Conservation (phyloP, 2,797 vertebrate genomes). For the Pantherophis vulpinus region DNA sequence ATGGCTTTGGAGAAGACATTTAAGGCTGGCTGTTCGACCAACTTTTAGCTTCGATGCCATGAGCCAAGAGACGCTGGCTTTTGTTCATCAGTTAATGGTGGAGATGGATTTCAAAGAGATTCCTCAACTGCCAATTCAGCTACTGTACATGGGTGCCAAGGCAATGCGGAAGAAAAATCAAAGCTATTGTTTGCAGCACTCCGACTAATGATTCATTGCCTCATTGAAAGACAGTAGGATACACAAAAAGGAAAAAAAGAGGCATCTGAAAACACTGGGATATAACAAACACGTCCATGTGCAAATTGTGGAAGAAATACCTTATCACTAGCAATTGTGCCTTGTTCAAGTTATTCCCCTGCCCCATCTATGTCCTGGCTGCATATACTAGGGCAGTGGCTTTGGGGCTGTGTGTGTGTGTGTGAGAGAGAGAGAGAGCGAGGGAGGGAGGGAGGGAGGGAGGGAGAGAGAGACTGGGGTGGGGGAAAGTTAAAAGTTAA, state of each 20-base stretch:
- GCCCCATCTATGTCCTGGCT: neutral
- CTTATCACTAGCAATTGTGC: neutral
- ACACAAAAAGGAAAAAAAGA: constrained; percentile 18
- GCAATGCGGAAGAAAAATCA: constrained; percentile 14
- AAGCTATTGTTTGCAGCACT: constrained; percentile 1
- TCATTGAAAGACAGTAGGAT: neutral
- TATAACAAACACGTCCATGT: neutral
- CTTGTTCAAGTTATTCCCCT: neutral
- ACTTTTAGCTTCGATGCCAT: constrained; percentile 6
- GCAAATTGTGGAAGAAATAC: neutral
- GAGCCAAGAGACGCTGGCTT: neutral
- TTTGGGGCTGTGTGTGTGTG: neutral
- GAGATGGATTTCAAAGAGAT: constrained; percentile 24
- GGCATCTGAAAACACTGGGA: neutral
- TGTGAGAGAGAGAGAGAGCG: neutral
- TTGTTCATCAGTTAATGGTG: constrained; percentile 7
- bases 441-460: rapidly evolving
- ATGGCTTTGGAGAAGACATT: constrained; percentile 10
- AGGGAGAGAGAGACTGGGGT: neutral
- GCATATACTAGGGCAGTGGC: neutral
- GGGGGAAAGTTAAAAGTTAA: neutral
- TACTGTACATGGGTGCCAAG: neutral
- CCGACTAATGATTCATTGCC: constrained; percentile 14
- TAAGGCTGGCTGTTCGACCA: neutral
- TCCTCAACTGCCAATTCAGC: neutral